Evolutionary conservation across 2,113 vertebrate genomes (phyloP).

Genomic region (Meleagris gallopavo): DNA sequence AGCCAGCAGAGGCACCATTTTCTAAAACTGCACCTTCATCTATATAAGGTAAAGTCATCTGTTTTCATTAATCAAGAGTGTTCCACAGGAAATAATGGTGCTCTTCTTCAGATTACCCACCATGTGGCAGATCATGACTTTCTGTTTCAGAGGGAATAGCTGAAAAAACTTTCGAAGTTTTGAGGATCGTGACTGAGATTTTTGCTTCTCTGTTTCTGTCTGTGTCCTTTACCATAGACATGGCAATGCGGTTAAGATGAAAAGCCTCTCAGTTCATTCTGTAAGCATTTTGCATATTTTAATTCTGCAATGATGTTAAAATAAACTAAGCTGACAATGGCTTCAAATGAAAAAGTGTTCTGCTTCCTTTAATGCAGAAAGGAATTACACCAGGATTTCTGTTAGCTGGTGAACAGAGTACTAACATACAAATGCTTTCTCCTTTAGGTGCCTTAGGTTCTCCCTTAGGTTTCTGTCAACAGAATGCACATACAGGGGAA

Average conservation of each 20-base stretch:
- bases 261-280: neutral
- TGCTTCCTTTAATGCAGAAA: neutral
- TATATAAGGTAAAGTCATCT: too few species aligned
- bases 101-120: neutral
- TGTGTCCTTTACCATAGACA: neutral
- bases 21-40: neutral
- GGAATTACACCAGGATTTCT: neutral
- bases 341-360: neutral
- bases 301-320: neutral
- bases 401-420: neutral
- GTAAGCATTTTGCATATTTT: neutral
- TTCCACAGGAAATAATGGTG: neutral
- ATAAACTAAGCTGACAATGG: neutral
- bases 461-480: slow-evolving; percentile 27
- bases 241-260: neutral
- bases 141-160: neutral
- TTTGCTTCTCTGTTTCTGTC: neutral
- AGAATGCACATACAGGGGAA: neutral
- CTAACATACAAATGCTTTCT: slow-evolving; percentile 25
- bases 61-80: neutral
- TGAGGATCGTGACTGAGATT: fast-evolving
- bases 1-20: neutral
- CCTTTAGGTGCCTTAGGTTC: neutral
- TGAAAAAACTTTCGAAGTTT: neutral
- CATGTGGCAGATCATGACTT: neutral